These are phyloP conservation scores for Laupala kohalensis DNA, from an alignment of 1,140 invertebrate genomes.

Conservation along the genomic window DNA sequence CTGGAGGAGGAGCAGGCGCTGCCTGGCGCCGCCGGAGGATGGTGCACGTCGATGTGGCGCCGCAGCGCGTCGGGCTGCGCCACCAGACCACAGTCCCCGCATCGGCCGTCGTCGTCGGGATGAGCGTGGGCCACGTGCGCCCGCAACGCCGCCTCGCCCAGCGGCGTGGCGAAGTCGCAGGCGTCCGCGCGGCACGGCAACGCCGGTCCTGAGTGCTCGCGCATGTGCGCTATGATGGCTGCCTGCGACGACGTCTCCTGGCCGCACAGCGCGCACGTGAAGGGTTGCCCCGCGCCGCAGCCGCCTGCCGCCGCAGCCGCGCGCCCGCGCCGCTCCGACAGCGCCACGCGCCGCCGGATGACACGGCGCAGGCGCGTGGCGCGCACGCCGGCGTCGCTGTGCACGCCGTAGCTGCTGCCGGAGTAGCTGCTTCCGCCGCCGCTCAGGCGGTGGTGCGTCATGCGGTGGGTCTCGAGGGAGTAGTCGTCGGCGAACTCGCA, in stretches of 20 bases:
- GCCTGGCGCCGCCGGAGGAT: neutral
- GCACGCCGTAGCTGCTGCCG: neutral
- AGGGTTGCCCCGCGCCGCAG: constrained; percentile 27
- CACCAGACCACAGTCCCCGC: neutral
- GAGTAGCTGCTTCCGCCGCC: neutral
- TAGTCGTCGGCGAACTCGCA: constrained; percentile 36
- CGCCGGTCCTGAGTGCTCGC: constrained; percentile 27
- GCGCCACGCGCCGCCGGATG: neutral
- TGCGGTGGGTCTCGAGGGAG: constrained; percentile 33
- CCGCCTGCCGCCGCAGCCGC: constrained; percentile 12
- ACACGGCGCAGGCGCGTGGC: neutral
- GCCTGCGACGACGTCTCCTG: constrained; percentile 27
- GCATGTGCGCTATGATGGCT: constrained; percentile 35
- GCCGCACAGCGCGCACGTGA: constrained; percentile 24
- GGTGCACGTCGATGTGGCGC: constrained; percentile 1
- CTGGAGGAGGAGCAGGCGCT: neutral
- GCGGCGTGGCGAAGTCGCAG: constrained; percentile 24
- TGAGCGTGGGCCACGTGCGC: constrained; percentile 25
- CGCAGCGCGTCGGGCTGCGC: neutral
- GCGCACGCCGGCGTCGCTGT: neutral
- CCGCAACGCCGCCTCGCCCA: constrained; percentile 22
- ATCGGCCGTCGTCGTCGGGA: constrained; percentile 21
- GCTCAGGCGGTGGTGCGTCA: constrained; percentile 25
- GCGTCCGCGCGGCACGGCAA: constrained; percentile 24
- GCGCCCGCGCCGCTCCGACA: neutral